phyloP scores from a whole-genome alignment of 2,113 vertebrate species.

The Budorcas taxicolor region DNA sequence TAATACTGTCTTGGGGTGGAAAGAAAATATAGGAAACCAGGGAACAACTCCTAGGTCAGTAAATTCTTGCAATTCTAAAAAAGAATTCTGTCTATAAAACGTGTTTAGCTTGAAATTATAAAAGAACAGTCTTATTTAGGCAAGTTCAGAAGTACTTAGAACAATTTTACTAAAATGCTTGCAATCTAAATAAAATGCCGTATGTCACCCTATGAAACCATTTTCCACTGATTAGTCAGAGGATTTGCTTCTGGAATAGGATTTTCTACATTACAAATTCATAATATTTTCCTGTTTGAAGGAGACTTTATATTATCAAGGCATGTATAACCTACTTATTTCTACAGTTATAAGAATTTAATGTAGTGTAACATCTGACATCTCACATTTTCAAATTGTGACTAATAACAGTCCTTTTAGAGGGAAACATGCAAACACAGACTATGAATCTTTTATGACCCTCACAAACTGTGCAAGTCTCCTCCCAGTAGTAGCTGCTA shows the following conservation, averaged over 20 bases:
- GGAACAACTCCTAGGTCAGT: background rate
- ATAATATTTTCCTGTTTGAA: background rate
- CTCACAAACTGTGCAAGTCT: constrained; percentile 26
- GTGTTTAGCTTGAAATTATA: background rate
- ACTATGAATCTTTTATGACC: constrained; percentile 33
- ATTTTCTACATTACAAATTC: background rate
- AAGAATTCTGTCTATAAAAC: background rate
- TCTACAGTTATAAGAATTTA: background rate
- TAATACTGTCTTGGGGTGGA: background rate
- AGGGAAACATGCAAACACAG: background rate
- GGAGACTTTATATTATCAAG: background rate
- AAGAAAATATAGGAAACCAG: background rate
- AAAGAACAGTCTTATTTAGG: background rate
- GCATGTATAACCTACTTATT: background rate
- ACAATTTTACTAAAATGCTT: background rate
- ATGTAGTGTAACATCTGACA: background rate
- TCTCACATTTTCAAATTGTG: background rate
- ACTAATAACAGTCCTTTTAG: background rate
- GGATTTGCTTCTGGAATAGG: background rate
- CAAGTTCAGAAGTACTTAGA: background rate
- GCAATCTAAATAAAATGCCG: background rate
- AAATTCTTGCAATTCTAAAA: background rate
- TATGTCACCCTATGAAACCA: background rate
- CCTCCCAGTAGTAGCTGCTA: constrained; percentile 24
- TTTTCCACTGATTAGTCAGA: background rate